Conservation (phyloP, 2,797 vertebrate species). For the Carapus acus region DNA sequence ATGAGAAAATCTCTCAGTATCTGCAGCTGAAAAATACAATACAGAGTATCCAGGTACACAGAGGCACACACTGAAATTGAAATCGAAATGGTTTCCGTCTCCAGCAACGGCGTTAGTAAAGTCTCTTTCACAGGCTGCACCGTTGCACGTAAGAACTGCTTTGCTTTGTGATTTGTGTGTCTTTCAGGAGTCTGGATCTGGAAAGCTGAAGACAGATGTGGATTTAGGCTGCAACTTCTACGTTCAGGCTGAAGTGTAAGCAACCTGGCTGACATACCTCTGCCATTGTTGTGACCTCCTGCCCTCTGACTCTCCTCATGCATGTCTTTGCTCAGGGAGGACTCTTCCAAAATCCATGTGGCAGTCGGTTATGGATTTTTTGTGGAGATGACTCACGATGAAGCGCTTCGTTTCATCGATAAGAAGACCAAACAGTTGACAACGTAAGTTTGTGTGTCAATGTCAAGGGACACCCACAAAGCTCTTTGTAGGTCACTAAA, state of each 20-base stretch:
- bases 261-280: not conserved
- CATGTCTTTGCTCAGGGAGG: constrained; percentile 65
- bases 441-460: constrained; percentile 63
- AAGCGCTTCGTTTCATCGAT: constrained; percentile 83
- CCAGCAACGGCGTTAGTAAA: no score
- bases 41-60: constrained; percentile 77
- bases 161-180: not conserved
- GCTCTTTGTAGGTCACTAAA: no score
- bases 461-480: no score
- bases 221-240: constrained; percentile 89
- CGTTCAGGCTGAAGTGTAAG: constrained; percentile 85
- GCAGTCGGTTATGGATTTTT: constrained; percentile 86
- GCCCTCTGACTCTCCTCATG: not conserved
- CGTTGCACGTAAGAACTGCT: no score
- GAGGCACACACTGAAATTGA: constrained; percentile 18
- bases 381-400: constrained; percentile 78
- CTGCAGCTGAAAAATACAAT: constrained; percentile 85
- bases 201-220: constrained; percentile 78
- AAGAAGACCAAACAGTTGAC: constrained; percentile 83
- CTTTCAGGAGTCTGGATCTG: constrained; percentile 68
- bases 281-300: no score
- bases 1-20: constrained; percentile 83
- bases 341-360: constrained; percentile 80
- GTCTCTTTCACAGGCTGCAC: no score
- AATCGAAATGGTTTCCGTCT: no score